Conservation (phyloP, 2,888 invertebrate genomes). For the Salticus scenicus region DNA sequence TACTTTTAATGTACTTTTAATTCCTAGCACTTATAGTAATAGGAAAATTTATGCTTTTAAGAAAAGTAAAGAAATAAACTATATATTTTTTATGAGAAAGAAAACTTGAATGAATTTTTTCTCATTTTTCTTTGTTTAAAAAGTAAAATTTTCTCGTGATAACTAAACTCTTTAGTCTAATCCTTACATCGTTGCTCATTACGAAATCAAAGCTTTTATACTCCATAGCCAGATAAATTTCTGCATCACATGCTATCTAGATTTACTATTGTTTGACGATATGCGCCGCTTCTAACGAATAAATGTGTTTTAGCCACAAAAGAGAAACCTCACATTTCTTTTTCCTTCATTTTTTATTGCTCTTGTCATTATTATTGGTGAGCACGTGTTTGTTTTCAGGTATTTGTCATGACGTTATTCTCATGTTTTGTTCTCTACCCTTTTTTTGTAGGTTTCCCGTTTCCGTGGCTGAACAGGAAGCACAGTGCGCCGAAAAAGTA, state of each 20-base stretch:
- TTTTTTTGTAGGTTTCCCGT: slow-evolving; percentile 61
- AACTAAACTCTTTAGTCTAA: slow-evolving; percentile 21
- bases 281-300: slow-evolving; percentile 46
- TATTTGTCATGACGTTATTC: slow-evolving; percentile 63
- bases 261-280: slow-evolving; percentile 51
- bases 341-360: slow-evolving; percentile 24
- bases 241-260: slow-evolving; percentile 67
- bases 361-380: slow-evolving; percentile 31
- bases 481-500: slow-evolving; percentile 66
- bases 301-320: slow-evolving; percentile 27
- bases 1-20: too few species aligned
- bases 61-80: too few species aligned
- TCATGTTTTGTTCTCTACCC: slow-evolving; percentile 54
- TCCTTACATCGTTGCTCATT: slow-evolving; percentile 32
- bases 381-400: slow-evolving; percentile 40
- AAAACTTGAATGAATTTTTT: too few species aligned
- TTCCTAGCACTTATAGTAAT: too few species aligned
- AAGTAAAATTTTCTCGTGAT: too few species aligned
- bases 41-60: too few species aligned
- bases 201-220: slow-evolving; percentile 46
- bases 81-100: too few species aligned
- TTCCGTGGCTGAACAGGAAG: slow-evolving; percentile 69
- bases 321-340: slow-evolving; percentile 49
- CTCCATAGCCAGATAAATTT: slow-evolving; percentile 34
- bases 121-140: too few species aligned